Evolutionary conservation across 2,888 invertebrate species (phyloP).

Genomic region (Bhutanitis thaidina): DNA sequence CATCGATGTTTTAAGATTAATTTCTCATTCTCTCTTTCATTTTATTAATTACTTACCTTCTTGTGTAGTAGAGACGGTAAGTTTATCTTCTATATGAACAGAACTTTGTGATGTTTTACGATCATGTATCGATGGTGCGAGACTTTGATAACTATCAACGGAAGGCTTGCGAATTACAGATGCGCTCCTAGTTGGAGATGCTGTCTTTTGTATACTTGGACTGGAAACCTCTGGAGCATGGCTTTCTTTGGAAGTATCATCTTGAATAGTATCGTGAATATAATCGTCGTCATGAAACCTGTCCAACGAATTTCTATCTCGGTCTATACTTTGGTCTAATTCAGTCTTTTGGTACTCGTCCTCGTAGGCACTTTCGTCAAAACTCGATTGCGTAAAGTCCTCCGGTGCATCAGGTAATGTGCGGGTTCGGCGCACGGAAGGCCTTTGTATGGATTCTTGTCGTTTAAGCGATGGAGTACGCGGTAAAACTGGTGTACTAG

Average conservation of each 20-base stretch:
- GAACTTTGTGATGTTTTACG: conserved; percentile 72
- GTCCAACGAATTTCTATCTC: conserved; percentile 63
- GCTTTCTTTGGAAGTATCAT: conserved; percentile 57
- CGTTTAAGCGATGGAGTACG: conserved; percentile 66
- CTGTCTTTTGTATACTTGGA: conserved; percentile 58
- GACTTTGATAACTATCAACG: conserved; percentile 71
- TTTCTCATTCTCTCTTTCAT: too few relatives aligned
- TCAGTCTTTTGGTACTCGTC: conserved; percentile 77
- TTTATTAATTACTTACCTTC: conserved; percentile 48
- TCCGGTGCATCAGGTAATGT: conserved; percentile 74
- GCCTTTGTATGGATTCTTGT: conserved; percentile 76
- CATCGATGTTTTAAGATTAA: too few relatives aligned
- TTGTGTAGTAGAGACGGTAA: conserved; percentile 58
- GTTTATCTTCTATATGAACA: conserved; percentile 77
- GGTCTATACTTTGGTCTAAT: conserved; percentile 65
- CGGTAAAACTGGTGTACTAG: conserved; percentile 59
- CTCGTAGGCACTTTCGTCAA: conserved; percentile 77
- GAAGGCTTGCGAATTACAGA: conserved; percentile 64
- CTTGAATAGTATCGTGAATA: conserved; percentile 57
- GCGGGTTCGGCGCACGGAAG: conserved; percentile 67
- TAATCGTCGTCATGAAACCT: conserved; percentile 69
- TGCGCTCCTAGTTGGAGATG: conserved; percentile 62
- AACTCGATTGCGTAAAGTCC: conserved; percentile 60
- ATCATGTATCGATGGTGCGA: conserved; percentile 65
- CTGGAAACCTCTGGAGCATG: conserved; percentile 51